Conservation (phyloP, 2,113 vertebrate genomes). For the Orthonyx spaldingii region DNA sequence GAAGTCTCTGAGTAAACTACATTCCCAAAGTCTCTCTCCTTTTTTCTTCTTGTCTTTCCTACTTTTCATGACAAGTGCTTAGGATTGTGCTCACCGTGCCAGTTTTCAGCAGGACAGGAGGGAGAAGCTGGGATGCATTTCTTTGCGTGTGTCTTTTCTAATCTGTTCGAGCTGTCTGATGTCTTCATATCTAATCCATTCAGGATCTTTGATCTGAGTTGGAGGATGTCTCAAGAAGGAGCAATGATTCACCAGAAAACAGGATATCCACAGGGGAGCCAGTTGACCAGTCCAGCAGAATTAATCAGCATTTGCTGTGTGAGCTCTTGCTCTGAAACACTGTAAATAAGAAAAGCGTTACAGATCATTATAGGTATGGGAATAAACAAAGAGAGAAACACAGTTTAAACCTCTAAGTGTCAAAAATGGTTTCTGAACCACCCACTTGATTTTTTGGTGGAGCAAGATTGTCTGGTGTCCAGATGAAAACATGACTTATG, state of each 20-base stretch:
- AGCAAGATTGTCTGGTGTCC: neutral
- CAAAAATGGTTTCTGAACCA: neutral
- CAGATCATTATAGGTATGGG: neutral
- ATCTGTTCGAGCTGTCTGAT: neutral
- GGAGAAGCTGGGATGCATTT: neutral
- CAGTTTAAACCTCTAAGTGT: neutral
- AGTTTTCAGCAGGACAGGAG: neutral
- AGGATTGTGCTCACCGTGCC: neutral
- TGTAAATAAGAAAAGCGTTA: neutral
- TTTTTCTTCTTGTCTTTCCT: neutral
- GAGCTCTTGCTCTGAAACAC: conserved; percentile 17
- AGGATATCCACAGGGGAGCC: conserved; percentile 32
- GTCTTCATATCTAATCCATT: conserved; percentile 12
- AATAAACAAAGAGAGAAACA: neutral
- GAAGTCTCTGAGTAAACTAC: neutral
- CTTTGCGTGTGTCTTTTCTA: neutral
- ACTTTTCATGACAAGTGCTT: neutral
- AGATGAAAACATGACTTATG: neutral
- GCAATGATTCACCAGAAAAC: neutral
- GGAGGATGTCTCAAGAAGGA: conserved; percentile 12
- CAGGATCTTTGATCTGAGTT: neutral
- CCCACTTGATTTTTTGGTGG: neutral
- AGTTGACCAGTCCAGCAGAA: conserved; percentile 35
- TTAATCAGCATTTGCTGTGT: conserved; percentile 24
- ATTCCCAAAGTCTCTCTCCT: neutral